phyloP scores from a whole-genome alignment of 2,888 invertebrate genomes.

The Labia minor region DNA sequence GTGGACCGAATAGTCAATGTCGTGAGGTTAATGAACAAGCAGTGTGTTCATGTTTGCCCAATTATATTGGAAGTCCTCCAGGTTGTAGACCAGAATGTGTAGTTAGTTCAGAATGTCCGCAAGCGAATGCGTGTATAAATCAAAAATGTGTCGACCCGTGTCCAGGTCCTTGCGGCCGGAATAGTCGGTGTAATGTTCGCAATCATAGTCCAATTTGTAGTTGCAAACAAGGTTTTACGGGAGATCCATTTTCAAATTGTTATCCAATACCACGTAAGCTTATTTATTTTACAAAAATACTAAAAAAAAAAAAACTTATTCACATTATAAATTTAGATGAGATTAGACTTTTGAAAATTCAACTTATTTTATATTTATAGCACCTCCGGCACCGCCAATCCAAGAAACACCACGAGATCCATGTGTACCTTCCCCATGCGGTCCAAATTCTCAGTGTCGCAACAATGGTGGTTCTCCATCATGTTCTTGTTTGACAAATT shows the following conservation, averaged over 20 bases:
- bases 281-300: too few relatives aligned
- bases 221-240: conserved; percentile 31
- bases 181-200: conserved; percentile 55
- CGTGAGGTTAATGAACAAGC: conserved; percentile 40
- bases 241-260: conserved; percentile 48
- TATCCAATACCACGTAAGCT: conserved; percentile 35
- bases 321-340: too few relatives aligned
- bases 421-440: conserved; percentile 48
- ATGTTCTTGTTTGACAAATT: conserved; percentile 60
- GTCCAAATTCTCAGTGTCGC: conserved; percentile 62
- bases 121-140: conserved; percentile 55
- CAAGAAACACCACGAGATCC: conserved; percentile 28
- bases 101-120: conserved; percentile 54
- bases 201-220: conserved; percentile 33
- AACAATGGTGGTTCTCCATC: conserved; percentile 53
- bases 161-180: conserved; percentile 57
- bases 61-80: conserved; percentile 57
- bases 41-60: conserved; percentile 50
- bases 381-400: conserved; percentile 48
- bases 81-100: conserved; percentile 61
- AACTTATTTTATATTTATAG: conserved; percentile 45
- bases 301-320: too few relatives aligned
- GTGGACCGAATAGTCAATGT: conserved; percentile 44
- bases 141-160: conserved; percentile 64
- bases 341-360: background rate